Base-by-base conservation (phyloP, 2,113 vertebrate species). In the Ctenodactylus gundi region DNA sequence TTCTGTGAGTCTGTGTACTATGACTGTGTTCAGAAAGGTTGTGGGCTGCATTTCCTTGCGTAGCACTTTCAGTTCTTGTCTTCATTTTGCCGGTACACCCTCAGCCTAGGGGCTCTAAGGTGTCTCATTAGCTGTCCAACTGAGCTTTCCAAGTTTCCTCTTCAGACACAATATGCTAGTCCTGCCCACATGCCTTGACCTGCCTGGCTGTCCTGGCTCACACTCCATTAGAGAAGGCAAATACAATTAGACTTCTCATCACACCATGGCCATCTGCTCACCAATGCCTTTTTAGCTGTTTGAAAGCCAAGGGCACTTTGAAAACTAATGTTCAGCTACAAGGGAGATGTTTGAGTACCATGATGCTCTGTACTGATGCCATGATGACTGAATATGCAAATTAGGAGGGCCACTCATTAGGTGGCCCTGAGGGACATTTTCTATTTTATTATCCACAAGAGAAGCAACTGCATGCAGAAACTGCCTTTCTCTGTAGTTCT, bases 241-340 rank as follows among this genome's bases (percentile, higher is more conserved):
- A 96, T 95, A 94, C 83, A 93, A 96, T 95, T 95, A 80, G 73
- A 95, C 70, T 96, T 95, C 84, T 92, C 80, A 95, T 96, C 83
- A 94, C 86, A 96, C 83, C 81, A 31, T 91, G 70, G 68, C 96
- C 94, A 96, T 97, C 97, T 96, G 93, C 75, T 95, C 94, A 88
- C 6, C 12, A 94, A 83, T 93, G 75, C 39, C 88, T 93, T 92
- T 97, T 93, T 93, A 95, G 88, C 46, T 93, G 65, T 96, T 96
- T 94, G 53, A 21, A 64, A 95, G 86, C 88, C 90, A 95, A 97
- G 88, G 94, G 55, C 89, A 95, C 75, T 93, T 94, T 96, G 78
- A 94, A 96, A 97, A 92, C 20, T 51, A 94, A 64, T 64, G 91
- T 91, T 95, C 41, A 83, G 78, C 75, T 95, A 89, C 88, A 60